Evolutionary conservation across 2,113 vertebrate genomes (phyloP).

Genomic region (Mesoclemmys tuberculata): DNA sequence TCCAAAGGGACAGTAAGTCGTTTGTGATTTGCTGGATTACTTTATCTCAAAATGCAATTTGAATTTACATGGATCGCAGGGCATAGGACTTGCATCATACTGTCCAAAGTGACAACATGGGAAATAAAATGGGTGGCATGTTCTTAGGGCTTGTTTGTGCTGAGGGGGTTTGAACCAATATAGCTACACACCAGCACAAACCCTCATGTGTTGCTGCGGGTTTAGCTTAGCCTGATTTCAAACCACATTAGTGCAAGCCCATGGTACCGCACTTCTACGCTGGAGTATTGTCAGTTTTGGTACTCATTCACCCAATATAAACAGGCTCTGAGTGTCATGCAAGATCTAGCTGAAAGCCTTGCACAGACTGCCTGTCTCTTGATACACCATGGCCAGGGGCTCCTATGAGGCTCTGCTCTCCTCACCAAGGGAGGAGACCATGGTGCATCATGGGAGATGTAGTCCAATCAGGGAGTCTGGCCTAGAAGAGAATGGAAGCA

Average conservation of each 20-base stretch:
- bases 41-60: not conserved
- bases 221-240: accelerated
- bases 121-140: not conserved
- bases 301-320: not conserved
- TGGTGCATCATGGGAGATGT: not conserved
- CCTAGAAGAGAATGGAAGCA: not conserved
- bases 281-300: not conserved
- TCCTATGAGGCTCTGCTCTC: not conserved
- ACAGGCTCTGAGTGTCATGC: not conserved
- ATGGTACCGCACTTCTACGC: not conserved
- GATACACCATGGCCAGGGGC: accelerated
- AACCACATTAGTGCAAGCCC: accelerated
- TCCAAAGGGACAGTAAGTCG: not conserved
- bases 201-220: accelerated
- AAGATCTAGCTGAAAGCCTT: not conserved
- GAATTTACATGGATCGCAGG: not conserved
- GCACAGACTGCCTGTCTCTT: not conserved
- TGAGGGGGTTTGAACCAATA: not conserved
- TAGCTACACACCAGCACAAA: not conserved
- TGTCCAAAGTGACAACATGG: not conserved
- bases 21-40: not conserved
- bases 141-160: accelerated
- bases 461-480: not conserved
- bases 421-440: not conserved
- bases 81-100: not conserved